These are phyloP conservation scores for Haplochromis vanheusdeni DNA, from an alignment of 2,113 vertebrate species.

Conservation along the genomic window DNA sequence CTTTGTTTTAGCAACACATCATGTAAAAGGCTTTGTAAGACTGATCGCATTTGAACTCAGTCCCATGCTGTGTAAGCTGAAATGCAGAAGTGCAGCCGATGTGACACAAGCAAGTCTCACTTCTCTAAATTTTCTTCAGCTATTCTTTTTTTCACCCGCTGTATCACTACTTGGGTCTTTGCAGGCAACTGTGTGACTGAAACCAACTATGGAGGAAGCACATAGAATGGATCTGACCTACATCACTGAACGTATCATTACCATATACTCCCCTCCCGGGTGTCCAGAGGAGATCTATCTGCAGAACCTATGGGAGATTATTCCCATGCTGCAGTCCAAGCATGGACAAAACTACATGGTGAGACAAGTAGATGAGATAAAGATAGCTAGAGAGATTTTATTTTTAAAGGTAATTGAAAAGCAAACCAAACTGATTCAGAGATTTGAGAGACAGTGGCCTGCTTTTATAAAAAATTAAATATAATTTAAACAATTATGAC, in stretches of 20 bases:
- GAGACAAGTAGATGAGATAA: constrained; percentile 14
- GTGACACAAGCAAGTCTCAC: not conserved
- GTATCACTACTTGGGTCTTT: not conserved
- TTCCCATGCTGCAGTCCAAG: constrained; percentile 85
- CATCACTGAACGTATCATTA: constrained; percentile 88
- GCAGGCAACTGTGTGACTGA: constrained; percentile 8
- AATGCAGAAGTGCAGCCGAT: not conserved
- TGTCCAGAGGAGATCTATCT: constrained; percentile 80
- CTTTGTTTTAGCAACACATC: not conserved
- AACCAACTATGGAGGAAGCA: constrained; percentile 76
- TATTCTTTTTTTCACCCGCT: not conserved
- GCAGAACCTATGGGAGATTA: constrained; percentile 78
- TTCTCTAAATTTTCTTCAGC: not conserved
- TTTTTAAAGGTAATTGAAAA: not conserved
- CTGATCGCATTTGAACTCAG: not conserved
- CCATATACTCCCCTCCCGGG: constrained; percentile 72
- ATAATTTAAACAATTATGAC: not conserved
- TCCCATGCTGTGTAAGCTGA: not conserved
- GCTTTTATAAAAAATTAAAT: not conserved
- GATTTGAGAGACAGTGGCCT: not conserved
- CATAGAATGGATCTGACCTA: constrained; percentile 85
- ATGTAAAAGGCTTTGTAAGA: not conserved
- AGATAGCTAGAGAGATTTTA: not conserved
- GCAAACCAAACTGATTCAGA: not conserved
- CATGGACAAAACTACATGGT: constrained; percentile 91